Base-by-base conservation (phyloP, 1,140 invertebrate genomes). In the Leptestheria dahalacensis region DNA sequence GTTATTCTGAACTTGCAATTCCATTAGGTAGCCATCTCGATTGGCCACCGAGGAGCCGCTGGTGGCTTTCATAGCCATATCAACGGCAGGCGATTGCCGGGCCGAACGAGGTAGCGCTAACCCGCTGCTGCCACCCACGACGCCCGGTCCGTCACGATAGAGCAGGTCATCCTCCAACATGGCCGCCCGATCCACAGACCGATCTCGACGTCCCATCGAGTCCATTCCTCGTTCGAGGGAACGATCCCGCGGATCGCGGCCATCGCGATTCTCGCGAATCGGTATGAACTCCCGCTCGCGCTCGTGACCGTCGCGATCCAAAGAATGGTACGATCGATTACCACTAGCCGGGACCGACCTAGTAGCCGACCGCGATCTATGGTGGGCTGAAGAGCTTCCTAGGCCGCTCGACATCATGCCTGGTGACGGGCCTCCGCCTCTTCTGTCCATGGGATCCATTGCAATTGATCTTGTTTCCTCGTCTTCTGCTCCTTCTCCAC, bases 1-100 rank as follows among this genome's bases (percentile, higher is more conserved):
- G 65, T 85, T 85, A 71, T 97, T 92, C 76, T 96, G 91, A 66
- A 88, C 83, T 74, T 97, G 92, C 46, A 97, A 79, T 70, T 97
- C 93, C 48, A 91, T 86, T 66, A 97, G 78, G 75, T 91, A 92
- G 26, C 75, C 74, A 12, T 76, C 69, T 41, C 68, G 57, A n/a
- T 47, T 46, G n/a, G 23, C 49, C n/a, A 59, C 71, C 49, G 71
- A 51, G 20, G 57, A n/a, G 47, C 24, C 59, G 29, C 47, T 58
- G 24, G 23, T 21, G 46, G 67, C 60, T 71, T 73, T 48, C 72
- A 65, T 48, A 72, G 61, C 66, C 61, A 77, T 65, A 64, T 77
- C 77, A 2, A 78, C 72, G 64, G 79, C 78, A 23, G 88, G 88
- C 60, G 86, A 88, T 65, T 87, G 85, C 57, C 87, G 76, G 33